These are phyloP conservation scores for Papilio glaucus DNA, from an alignment of 1,140 invertebrate species.

Conservation along the genomic window DNA sequence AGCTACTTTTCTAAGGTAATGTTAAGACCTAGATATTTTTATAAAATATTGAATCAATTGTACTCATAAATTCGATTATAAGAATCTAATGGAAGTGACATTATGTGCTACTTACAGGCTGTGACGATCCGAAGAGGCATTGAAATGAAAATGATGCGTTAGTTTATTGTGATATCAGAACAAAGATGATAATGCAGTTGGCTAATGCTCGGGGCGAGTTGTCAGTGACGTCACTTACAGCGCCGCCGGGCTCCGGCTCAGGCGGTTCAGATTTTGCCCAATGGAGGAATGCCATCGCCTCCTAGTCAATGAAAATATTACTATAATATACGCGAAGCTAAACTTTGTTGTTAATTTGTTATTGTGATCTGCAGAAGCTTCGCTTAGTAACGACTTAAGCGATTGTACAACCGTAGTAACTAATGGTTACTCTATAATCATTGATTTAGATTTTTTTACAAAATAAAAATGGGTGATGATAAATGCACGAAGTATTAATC, in stretches of 20 bases:
- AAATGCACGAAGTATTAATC: background rate
- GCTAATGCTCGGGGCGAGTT: slow-evolving; percentile 64
- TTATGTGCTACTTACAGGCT: slow-evolving; percentile 77
- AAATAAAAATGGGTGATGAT: background rate
- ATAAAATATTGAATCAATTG: background rate
- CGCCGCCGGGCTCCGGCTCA: slow-evolving; percentile 75
- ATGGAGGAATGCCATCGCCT: slow-evolving; percentile 80
- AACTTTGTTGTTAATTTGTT: slow-evolving; percentile 41
- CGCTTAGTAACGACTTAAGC: slow-evolving; percentile 45
- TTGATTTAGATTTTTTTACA: background rate
- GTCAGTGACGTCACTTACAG: slow-evolving; percentile 81
- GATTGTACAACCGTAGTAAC: slow-evolving; percentile 15
- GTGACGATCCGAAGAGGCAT: slow-evolving; percentile 76
- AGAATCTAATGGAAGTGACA: slow-evolving; percentile 20
- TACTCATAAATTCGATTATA: slow-evolving; percentile 20
- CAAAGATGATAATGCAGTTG: slow-evolving; percentile 66
- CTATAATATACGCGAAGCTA: slow-evolving; percentile 68
- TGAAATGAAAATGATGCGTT: slow-evolving; percentile 78
- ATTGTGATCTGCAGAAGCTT: slow-evolving; percentile 52
- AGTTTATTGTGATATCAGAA: slow-evolving; percentile 77
- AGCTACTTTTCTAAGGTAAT: slow-evolving; percentile 20
- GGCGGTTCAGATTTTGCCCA: slow-evolving; percentile 74
- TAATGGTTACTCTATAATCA: background rate
- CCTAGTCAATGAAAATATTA: slow-evolving; percentile 71
- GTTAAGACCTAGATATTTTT: slow-evolving; percentile 20